Percentiles rank a stretch among this genome's conserved stretches.
Evolutionary conservation across 2,888 invertebrate genomes (phyloP).

Genomic region (Taphrorychus bicolor): DNA sequence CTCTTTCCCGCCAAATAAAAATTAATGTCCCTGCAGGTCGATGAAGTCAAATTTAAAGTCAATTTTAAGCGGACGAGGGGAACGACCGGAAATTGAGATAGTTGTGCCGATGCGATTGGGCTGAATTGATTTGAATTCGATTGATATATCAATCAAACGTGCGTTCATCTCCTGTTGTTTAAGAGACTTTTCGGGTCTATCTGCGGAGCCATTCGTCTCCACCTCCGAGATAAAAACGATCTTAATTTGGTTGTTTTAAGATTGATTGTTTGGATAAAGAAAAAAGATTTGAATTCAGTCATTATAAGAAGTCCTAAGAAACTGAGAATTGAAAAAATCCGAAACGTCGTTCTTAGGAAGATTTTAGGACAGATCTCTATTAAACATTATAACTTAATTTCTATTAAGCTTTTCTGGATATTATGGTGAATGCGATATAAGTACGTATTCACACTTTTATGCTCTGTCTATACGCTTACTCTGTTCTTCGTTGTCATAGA

Average conservation of each 20-base stretch:
- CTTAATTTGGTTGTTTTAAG: not conserved
- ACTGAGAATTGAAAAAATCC: too few species aligned
- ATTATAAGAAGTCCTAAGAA: too few species aligned
- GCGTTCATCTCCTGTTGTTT: slow-evolving; percentile 39
- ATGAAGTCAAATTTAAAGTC: slow-evolving; percentile 47
- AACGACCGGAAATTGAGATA: slow-evolving; percentile 41
- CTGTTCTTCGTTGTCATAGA: too few species aligned
- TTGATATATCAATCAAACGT: slow-evolving; percentile 37
- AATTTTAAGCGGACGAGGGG: slow-evolving; percentile 39
- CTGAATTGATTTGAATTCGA: slow-evolving; percentile 37
- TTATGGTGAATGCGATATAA: too few species aligned
- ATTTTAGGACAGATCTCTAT: too few species aligned
- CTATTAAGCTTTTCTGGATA: too few species aligned
- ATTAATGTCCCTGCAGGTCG: slow-evolving; percentile 44
- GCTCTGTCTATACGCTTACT: too few species aligned
- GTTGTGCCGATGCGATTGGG: slow-evolving; percentile 28
- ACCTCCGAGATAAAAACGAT: slow-evolving; percentile 1
- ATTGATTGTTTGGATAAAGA: not conserved
- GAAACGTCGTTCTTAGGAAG: too few species aligned
- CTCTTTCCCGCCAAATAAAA: slow-evolving; percentile 43
- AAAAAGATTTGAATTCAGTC: not conserved
- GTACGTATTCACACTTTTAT: too few species aligned
- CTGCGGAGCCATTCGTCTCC: slow-evolving; percentile 11
- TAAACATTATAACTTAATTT: too few species aligned
- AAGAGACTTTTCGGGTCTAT: slow-evolving; percentile 18